Base-by-base conservation (phyloP, 2,888 invertebrate species). In the Drosophila robusta region DNA sequence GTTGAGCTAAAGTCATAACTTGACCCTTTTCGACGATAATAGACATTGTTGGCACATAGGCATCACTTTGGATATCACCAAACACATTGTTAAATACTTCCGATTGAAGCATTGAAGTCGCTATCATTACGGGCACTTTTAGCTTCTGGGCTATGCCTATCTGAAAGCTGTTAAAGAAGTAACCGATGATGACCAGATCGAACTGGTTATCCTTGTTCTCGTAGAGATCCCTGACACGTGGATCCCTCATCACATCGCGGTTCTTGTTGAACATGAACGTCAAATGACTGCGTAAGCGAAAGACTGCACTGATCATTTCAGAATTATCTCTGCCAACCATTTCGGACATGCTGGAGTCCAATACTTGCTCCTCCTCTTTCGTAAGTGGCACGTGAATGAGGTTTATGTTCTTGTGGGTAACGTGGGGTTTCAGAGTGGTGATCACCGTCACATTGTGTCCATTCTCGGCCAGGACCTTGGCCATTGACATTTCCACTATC, bases 401-500 rank as follows among this genome's bases (percentile, higher is more conserved):
- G 0, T 79, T 62, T 0, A 89, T 78, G 5, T 75, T 76, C 4
- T 74, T 70, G 38, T 90, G 85, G 0, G 38, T 75, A 1, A 90
- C 67, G 6, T 68, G 71, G 0, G 91, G 81, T 7, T 85, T 76
- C 0, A 88, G 29, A 0, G 76, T 67, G 1, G 89, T 87, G 0
- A 92, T 80, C 9, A 91, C 87, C 0, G 91, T 92, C 3, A 92
- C 87, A 70, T 92, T 89, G 62, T 92, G 92, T 4, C 92, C 92
- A 32, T 75, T 67, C 46, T 90, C 90, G 0, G 90, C 87, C 34
- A 92, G 36, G 4, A 81, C 83, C 34, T 87, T 86, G 1, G 78
- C 85, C 45, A 90, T 54, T 0, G 91, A 81, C 79, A 91, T 89
- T 29, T 91, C 85, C 1, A 91, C 75, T 22, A 92, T 90, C 14